A percentile compares a stretch with the other conserved stretches of the same genome.
phyloP scores from a whole-genome alignment of 2,113 vertebrate species.

The Menura novaehollandiae region DNA sequence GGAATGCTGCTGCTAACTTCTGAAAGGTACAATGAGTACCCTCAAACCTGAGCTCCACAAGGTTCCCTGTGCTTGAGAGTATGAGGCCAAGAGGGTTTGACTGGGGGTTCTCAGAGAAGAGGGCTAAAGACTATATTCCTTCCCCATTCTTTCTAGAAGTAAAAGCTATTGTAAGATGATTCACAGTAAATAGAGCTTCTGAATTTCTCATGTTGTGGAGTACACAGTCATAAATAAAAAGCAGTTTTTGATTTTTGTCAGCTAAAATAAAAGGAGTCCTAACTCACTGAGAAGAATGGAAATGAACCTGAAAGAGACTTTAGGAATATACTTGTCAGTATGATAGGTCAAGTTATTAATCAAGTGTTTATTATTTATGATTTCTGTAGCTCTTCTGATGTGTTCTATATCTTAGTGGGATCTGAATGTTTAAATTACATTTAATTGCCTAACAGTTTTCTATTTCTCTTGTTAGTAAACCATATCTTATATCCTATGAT shows the following conservation, averaged over 20 bases:
- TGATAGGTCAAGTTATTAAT: not conserved
- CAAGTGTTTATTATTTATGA: not conserved
- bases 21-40: not conserved
- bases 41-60: not conserved
- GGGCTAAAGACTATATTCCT: not conserved
- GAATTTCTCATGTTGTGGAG: not conserved
- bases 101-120: not conserved
- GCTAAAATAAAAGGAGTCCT: not conserved
- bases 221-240: not conserved
- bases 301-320: not conserved
- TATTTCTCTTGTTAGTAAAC: not conserved
- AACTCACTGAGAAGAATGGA: not conserved
- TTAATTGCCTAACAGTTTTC: not conserved
- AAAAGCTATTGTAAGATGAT: not conserved
- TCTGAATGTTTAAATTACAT: not conserved
- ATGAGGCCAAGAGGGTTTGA: not conserved
- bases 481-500: not conserved
- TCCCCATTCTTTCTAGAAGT: not conserved
- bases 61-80: not conserved
- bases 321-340: not conserved
- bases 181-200: not conserved
- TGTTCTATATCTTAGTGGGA: not conserved
- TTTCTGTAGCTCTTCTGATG: not conserved
- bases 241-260: not conserved
- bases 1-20: not conserved